Evolutionary conservation across 2,888 invertebrate species (phyloP), one percentile per base, ranked within the genome.

Genomic region (Hypercompe scribonia): DNA sequence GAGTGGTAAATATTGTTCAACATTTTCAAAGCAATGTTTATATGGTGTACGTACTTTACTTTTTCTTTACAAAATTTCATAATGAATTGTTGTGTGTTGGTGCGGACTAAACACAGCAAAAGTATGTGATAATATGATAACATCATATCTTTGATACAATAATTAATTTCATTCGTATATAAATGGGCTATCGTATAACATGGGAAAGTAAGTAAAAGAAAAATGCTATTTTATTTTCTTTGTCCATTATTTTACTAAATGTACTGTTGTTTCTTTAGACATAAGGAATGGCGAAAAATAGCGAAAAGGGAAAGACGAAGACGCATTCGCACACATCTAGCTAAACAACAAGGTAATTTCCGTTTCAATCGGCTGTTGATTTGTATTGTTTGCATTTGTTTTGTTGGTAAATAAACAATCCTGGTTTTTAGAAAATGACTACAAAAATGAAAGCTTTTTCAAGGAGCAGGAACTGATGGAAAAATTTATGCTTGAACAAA

Each of bases 261-360:
- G 1, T 31, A 31, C 18, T 39, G 5, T 61, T 42, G n/a, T 58
- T 61, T 10, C 18, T 42, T 65, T n/a, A 97, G 97, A 83, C 97
- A 97, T 90, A 96, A 96, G 86, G 96, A 96, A 88, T 98, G 98
- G 97, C 96, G 98, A 83, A 97, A 97, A 92, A 85, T 96, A 77
- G 97, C 96, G 0, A 98, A 98, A 92, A 97, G 96, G 86, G 94
- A 96, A 84, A 96, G 98, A 91, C 96, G 98, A 76, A 97, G 97
- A 90, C 96, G 96, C 73, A 94, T 97, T 76, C 95, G 98, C 68
- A 97, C 96, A 79, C 87, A 90, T 82, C 85, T 90, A 71, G 98
- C 98, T 2, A 94, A 92, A 81, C 89, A 96, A 84, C 96, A 96
- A 80, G 97, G 97, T 88, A 90, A 28, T 39, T 58, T 71, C 33